Percentiles rank a stretch among this genome's conserved stretches.
These are phyloP conservation scores for Onychomys leucogaster DNA, from an alignment of 2,797 vertebrate species.

Conservation along the genomic window DNA sequence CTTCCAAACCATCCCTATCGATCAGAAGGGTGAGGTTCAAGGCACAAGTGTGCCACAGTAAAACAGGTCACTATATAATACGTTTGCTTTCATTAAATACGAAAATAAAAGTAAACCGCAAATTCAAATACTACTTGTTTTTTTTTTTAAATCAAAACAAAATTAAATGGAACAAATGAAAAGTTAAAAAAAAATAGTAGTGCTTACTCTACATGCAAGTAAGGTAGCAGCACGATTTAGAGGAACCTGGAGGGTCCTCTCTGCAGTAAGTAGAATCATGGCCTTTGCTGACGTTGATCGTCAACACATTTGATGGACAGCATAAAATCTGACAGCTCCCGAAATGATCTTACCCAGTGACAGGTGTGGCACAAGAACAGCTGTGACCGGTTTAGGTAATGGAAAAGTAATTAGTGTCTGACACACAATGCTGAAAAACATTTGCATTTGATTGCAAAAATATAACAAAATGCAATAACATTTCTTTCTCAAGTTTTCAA, in stretches of 20 bases:
- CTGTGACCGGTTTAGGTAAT: slow-evolving; percentile 59
- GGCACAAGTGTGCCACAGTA: not conserved
- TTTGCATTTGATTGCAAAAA: slow-evolving; percentile 38
- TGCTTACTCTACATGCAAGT: not conserved
- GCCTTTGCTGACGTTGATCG: not conserved
- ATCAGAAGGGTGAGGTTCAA: not conserved
- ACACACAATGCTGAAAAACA: slow-evolving; percentile 30
- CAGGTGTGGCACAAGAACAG: slow-evolving; percentile 32
- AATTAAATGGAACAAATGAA: not conserved
- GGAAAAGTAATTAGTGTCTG: slow-evolving; percentile 55
- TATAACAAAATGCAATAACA: not conserved
- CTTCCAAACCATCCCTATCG: no score
- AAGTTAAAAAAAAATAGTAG: not conserved
- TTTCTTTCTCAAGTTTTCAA: not conserved
- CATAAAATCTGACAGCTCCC: slow-evolving; percentile 18
- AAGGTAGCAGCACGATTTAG: not conserved
- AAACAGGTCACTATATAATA: not conserved
- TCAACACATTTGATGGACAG: slow-evolving; percentile 21
- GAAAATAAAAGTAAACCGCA: not conserved
- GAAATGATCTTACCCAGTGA: slow-evolving; percentile 42
- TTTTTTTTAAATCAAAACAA: not conserved
- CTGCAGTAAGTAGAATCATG: not conserved
- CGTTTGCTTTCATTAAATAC: slow-evolving; percentile 12
- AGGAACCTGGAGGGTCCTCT: not conserved
- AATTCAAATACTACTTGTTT: not conserved